A percentile compares a stretch with the other conserved stretches of the same genome.
phyloP scores from a whole-genome alignment of 2,113 vertebrate genomes.

The Pampusana beccarii region DNA sequence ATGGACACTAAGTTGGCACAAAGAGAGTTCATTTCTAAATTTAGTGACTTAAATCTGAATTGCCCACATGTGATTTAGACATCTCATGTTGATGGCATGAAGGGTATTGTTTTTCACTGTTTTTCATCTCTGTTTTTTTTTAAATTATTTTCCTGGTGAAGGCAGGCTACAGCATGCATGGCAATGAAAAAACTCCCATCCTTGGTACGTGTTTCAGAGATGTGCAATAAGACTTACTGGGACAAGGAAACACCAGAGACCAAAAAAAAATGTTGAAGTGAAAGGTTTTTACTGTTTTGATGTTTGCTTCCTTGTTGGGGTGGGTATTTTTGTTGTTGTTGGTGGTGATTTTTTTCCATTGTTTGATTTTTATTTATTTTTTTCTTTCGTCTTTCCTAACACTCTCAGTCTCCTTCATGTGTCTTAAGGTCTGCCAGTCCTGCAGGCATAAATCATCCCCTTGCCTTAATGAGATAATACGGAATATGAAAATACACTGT shows the following conservation, averaged over 20 bases:
- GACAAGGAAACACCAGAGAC: neutral
- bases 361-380: neutral
- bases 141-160: neutral
- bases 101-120: neutral
- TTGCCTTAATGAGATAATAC: neutral
- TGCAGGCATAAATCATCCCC: fast-evolving
- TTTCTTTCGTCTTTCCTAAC: neutral
- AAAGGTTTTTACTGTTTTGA: neutral
- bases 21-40: neutral
- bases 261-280: neutral
- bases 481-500: neutral
- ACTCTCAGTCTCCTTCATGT: neutral
- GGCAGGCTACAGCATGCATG: neutral
- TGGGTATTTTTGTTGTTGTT: neutral
- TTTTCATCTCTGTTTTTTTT: neutral
- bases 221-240: neutral
- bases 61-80: neutral
- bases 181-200: neutral
- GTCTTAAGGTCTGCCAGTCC: neutral
- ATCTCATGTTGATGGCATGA: neutral
- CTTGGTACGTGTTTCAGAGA: neutral
- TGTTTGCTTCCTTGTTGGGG: neutral
- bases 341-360: neutral
- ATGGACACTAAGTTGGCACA: neutral
- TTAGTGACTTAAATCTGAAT: neutral